Evolutionary conservation across 2,797 vertebrate genomes (phyloP), one percentile per base, ranked within the genome.

Genomic region (Vipera ursinii): DNA sequence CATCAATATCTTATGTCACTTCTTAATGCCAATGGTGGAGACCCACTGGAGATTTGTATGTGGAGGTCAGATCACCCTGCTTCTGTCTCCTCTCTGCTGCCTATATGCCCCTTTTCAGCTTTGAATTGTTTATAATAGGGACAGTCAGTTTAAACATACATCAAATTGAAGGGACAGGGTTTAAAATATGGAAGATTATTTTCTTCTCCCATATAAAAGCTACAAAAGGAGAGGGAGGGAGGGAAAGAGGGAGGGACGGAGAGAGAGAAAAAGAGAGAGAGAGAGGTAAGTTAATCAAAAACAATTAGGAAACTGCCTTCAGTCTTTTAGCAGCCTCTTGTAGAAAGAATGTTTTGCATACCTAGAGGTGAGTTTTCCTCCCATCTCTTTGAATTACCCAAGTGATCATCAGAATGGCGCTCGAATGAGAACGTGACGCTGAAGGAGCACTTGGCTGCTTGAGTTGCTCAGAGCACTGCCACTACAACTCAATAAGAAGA

Each of bases 311-410:
- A 95, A 93, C 89, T 94, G 92, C 92, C 4, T 53, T 93, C 91
- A 95, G 94, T 96, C 95, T 89, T 73, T 91, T 96, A 1, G 0
- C 95, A 93, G 95, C 95, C 95, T 95, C 95, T 95, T 96, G 92
- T 94, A 92, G 93, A 93, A 94, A 92, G 82, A 97, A 91, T 7
- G 88, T 96, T 92, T 95, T 96, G 96, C 96, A 96, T 96, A 97
- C 97, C 97, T 97, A 94, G 97, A 97, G 97, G 96, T 97, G 96
- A 95, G 95, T 96, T 97, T 97, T 96, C 96, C 93, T 94, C 97
- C 97, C 96, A 97, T 98, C 97, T 97, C 96, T 98, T 97, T 97
- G 97, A 97, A 98, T 98, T 97, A 98, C 93, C 91, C 88, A 96
- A 95, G 96, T 97, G 96, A 96, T 96, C 97, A 96, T 97, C 97